Evolutionary conservation across 2,888 invertebrate genomes (phyloP).

Genomic region (Ferdinandea cuprea): DNA sequence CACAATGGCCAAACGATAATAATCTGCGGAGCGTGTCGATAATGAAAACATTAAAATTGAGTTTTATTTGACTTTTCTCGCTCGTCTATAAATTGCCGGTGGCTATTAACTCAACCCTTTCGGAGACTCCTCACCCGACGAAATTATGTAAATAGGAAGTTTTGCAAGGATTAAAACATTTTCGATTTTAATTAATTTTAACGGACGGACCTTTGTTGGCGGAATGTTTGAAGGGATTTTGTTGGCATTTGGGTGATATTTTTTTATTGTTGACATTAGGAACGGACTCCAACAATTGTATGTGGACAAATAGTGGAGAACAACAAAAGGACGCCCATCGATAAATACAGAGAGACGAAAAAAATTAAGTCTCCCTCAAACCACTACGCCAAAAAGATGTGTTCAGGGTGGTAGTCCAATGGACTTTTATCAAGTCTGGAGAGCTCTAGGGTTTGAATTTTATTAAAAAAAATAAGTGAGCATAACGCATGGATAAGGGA

Average conservation of each 20-base stretch:
- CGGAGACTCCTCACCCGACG: background rate
- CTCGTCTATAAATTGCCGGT: conserved; percentile 14
- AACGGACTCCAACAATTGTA: too few species aligned
- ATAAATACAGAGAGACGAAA: too few species aligned
- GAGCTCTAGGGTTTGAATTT: too few species aligned
- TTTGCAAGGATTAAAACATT: conserved; percentile 58
- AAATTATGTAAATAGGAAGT: conserved; percentile 33
- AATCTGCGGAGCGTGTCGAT: conserved; percentile 73
- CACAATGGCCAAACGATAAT: conserved; percentile 63
- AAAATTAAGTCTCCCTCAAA: too few species aligned
- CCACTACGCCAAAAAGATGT: too few species aligned
- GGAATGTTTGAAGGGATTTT: conserved; percentile 5
- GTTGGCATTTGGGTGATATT: background rate
- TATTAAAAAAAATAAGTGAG: too few species aligned
- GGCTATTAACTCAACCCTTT: conserved; percentile 64
- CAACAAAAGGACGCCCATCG: too few species aligned
- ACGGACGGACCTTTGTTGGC: background rate
- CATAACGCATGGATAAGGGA: too few species aligned
- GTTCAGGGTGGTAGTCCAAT: too few species aligned
- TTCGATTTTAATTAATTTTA: conserved; percentile 68
- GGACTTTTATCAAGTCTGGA: too few species aligned
- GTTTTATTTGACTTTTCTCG: conserved; percentile 71
- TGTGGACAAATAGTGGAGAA: too few species aligned
- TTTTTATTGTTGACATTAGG: too few species aligned
- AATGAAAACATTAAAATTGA: conserved; percentile 74